phyloP scores from a whole-genome alignment of 1,140 invertebrate genomes.

The Danaus plexippus region DNA sequence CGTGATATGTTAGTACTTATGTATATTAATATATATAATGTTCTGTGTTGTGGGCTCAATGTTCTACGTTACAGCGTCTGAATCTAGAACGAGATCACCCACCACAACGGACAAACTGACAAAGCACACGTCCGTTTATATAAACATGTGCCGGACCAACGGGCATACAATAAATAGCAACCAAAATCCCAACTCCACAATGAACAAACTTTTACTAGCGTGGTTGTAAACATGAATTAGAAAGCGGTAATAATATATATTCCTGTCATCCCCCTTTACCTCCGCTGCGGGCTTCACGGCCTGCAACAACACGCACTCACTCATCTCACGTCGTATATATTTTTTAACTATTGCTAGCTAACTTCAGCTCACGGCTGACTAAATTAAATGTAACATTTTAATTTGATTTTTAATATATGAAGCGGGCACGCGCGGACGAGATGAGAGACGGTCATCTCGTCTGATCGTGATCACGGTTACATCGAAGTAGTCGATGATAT shows the following conservation, averaged over 20 bases:
- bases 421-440: no score
- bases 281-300: slow-evolving; percentile 77
- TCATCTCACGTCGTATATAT: slow-evolving; percentile 29
- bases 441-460: no score
- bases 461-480: no score
- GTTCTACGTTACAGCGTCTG: slow-evolving; percentile 55
- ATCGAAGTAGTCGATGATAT: no score
- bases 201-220: slow-evolving; percentile 47
- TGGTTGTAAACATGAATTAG: slow-evolving; percentile 60
- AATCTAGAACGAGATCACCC: slow-evolving; percentile 56
- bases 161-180: slow-evolving; percentile 57
- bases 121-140: slow-evolving; percentile 56
- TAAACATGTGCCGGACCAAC: slow-evolving; percentile 52
- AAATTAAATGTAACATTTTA: slow-evolving; percentile 1
- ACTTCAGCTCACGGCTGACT: not conserved
- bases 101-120: slow-evolving; percentile 56
- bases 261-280: slow-evolving; percentile 67
- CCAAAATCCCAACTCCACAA: slow-evolving; percentile 66
- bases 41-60: slow-evolving; percentile 60
- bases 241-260: slow-evolving; percentile 67
- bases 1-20: no score
- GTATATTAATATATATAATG: slow-evolving; percentile 6
- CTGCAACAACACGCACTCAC: slow-evolving; percentile 74
- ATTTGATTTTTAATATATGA: not conserved
- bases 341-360: slow-evolving; percentile 1